Evolutionary conservation across 2,888 invertebrate species (phyloP), one percentile per base, ranked within the genome.

Genomic region (Eubasilissa splendida): DNA sequence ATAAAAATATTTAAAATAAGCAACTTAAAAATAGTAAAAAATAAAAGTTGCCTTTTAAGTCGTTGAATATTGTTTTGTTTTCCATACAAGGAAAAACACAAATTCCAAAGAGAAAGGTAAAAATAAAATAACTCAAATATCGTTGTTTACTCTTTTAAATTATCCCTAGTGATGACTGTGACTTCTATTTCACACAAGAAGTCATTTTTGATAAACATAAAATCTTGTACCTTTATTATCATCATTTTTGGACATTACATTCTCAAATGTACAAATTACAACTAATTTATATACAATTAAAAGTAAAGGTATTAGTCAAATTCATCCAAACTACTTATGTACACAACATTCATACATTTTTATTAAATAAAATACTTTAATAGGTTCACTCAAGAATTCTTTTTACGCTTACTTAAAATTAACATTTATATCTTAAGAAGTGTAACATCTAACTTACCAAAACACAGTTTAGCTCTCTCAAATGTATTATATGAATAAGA

Each of bases 261-360:
- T 52, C 8, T n/a, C 11, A 31, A 33, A 14, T 54, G 54, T 42
- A 14, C 14, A 59, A 5, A 73, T 42, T 73, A 54, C n/a, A 71
- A 52, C 53, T 71, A 70, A 11, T 77, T 52, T 63, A 73, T 65
- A 22, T 56, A 73, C 66, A 74, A 60, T 12, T 74, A 73, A 79
- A 79, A 54, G 22, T 12, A 42, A 60, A 52, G 22, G 22, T 74
- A 79, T 80, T 80, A 79, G 79, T 79, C 75, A 79, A 54, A 68
- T 58, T 75, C 33, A 33, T 54, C 68, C 75, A 70, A 68, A 60
- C 76, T 56, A n/a, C 56, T 73, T 73, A 73, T 73, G 31, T 73
- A 73, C 71, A 73, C n/a, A 12, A 10, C 71, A 22, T 22, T 71
- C 31, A 73, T 33, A 68, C 33, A 14, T 53, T 60, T 22, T 56